phyloP scores from a whole-genome alignment of 2,797 vertebrate species.

The Pseudocheirus occidentalis region DNA sequence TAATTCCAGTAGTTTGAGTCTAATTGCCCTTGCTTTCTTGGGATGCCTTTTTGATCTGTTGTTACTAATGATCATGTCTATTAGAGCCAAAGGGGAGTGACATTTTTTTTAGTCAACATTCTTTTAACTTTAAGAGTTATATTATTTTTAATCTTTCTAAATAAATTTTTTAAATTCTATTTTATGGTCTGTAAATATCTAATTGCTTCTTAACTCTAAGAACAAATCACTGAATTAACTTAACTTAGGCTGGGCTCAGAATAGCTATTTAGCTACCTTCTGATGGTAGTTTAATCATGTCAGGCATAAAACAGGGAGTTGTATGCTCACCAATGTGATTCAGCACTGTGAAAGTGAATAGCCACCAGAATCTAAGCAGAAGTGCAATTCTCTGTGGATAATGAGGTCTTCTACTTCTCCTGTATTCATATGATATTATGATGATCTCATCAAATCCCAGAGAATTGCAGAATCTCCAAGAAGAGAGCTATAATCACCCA shows the following conservation, averaged over 20 bases:
- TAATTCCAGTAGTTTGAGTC: not conserved
- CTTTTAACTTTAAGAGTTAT: not conserved
- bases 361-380: not conserved
- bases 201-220: too few relatives aligned
- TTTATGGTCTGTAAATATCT: too few relatives aligned
- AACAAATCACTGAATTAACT: too few relatives aligned
- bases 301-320: not conserved
- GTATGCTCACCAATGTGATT: not conserved
- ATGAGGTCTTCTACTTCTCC: not conserved
- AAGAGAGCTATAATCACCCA: not conserved
- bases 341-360: not conserved
- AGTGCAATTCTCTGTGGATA: not conserved
- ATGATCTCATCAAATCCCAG: not conserved
- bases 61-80: not conserved
- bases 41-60: not conserved
- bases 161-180: not conserved
- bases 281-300: not conserved
- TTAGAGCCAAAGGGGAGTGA: not conserved
- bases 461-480: not conserved
- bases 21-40: not conserved
- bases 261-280: not conserved
- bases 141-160: not conserved
- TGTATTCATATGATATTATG: not conserved
- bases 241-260: too few relatives aligned
- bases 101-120: not conserved